A percentile compares a stretch with the other conserved stretches of the same genome.
Evolutionary conservation across 2,797 vertebrate species (phyloP).

Genomic region (Triplophysa bombifrons): DNA sequence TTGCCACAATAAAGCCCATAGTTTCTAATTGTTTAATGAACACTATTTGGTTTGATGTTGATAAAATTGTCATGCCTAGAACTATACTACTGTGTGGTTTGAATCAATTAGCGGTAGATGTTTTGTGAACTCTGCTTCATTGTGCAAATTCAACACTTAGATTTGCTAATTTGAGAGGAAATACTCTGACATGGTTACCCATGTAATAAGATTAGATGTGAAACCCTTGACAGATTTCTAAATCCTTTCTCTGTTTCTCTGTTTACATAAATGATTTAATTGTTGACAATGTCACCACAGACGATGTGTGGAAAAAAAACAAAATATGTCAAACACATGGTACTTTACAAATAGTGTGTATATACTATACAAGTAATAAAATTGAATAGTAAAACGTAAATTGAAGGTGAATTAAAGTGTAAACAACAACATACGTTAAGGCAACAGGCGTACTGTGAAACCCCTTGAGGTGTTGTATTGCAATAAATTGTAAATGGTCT

Average conservation of each 20-base stretch:
- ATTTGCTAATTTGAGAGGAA: slow-evolving; percentile 44
- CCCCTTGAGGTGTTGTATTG: not conserved
- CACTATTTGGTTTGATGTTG: not conserved
- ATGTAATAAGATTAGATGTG: slow-evolving; percentile 49
- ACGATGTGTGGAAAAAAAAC: not conserved
- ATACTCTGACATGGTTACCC: slow-evolving; percentile 30
- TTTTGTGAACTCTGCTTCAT: slow-evolving; percentile 12
- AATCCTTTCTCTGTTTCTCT: slow-evolving; percentile 4
- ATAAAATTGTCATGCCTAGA: not conserved
- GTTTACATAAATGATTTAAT: too few relatives aligned
- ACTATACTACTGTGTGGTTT: not conserved
- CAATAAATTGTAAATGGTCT: not conserved
- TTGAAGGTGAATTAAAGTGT: not conserved
- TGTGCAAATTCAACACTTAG: slow-evolving; percentile 24
- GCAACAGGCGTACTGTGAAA: not conserved
- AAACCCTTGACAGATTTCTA: slow-evolving; percentile 37
- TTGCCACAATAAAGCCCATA: not conserved
- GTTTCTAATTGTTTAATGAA: not conserved
- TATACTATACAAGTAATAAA: not conserved
- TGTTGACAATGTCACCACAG: not conserved
- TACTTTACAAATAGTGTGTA: not conserved
- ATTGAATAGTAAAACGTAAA: not conserved
- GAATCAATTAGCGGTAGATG: slow-evolving; percentile 1
- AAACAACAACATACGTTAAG: not conserved
- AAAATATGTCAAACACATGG: not conserved